phyloP scores from a whole-genome alignment of 2,113 vertebrate species.

The Barbus barbus region DNA sequence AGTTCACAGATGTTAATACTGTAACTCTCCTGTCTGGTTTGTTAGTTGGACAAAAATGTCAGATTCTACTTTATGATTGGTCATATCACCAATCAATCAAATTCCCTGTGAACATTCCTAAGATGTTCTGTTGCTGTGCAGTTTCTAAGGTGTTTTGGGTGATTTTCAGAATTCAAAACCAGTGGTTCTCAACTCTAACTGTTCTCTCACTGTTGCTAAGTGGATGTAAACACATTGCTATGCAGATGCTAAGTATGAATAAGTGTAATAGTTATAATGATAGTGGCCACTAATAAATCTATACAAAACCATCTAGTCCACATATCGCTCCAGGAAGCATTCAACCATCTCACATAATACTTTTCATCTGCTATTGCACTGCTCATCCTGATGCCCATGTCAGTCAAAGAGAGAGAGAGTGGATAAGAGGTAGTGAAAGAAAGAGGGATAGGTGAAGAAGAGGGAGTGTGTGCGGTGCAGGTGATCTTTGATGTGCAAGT shows the following conservation, averaged over 20 bases:
- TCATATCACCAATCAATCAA: too few species aligned
- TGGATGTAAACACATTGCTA: background rate
- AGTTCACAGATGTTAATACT: too few species aligned
- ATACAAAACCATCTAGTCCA: too few species aligned
- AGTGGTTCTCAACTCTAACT: too few species aligned
- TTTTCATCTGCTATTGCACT: slow-evolving; percentile 1
- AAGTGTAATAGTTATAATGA: background rate
- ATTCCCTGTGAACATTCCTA: background rate
- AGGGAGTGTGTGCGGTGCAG: slow-evolving; percentile 32
- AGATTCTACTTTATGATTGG: background rate
- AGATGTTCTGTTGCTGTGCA: background rate
- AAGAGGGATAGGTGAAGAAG: slow-evolving; percentile 30
- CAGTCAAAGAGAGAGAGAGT: slow-evolving; percentile 3
- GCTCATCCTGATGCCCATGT: slow-evolving; percentile 4
- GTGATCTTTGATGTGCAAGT: slow-evolving; percentile 63
- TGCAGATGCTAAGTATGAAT: background rate
- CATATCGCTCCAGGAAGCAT: background rate
- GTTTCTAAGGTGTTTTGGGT: background rate
- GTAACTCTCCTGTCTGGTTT: too few species aligned
- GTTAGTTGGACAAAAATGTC: too few species aligned
- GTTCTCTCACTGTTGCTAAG: too few species aligned
- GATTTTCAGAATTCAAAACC: background rate
- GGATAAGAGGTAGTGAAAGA: slow-evolving; percentile 14
- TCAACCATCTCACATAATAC: background rate
- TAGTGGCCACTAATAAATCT: background rate